Base-by-base conservation (phyloP, 2,113 vertebrate genomes). In the Theristicus caerulescens region DNA sequence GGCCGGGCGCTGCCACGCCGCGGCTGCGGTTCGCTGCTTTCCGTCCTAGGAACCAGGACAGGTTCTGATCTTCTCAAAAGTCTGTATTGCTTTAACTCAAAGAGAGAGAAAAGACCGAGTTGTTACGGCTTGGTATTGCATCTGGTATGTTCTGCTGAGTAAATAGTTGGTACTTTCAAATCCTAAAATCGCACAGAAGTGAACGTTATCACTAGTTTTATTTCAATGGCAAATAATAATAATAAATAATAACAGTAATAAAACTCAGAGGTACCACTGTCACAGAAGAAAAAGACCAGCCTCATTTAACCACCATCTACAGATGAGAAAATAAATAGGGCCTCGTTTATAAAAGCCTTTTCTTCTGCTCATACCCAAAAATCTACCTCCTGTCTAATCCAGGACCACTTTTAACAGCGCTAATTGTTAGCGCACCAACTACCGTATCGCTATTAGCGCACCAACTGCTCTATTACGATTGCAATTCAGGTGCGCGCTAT, bases 381-480 rank as follows among this genome's bases (percentile, higher is more conserved):
- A 32, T 6, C 5, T 9, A 12, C 2, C 29, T 54, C 61, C 74
- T 22, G 51, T 25, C 44, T 26, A 51, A 79, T 2, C 42, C 3
- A 10, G 61, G 26, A 82, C 19, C 3, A 5, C 78, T 19, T 42
- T 54, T n/a, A 81, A 42, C 36, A 77, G 70, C 0, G 1, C 65
- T 82, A 20, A 71, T 8, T 84, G 36, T 62, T 13, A 82, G 62
- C n/a, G 6, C 46, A 47, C 9, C 51, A 36, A 9, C 47, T 8
- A 13, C 64, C 17, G 15, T 5, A 12, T 8, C 16, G 11, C 11
- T 59, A 27, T 25, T 9, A 42, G 58, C 4, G 8, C 42, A 65
- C 10, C 36, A 51, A 40, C n/a, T 9, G 16, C 73, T 44, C 12
- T 0, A 0, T 25, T 18, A n/a, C 0, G 6, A 52, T 2, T 51